phyloP scores from a whole-genome alignment of 2,113 vertebrate species.

The Triplophysa siluroides region DNA sequence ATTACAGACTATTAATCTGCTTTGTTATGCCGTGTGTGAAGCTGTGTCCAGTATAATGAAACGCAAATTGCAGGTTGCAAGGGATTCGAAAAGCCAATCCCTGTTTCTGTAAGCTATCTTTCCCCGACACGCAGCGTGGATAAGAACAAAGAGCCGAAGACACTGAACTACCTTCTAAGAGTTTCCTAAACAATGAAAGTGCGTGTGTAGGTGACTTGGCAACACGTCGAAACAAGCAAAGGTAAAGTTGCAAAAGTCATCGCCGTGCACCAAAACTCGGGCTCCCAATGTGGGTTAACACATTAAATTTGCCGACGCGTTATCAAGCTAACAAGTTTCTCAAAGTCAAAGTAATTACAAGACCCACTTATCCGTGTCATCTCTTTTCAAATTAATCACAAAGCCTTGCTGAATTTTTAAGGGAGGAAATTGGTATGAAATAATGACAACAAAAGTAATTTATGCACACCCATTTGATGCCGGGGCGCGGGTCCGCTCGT shows the following conservation, averaged over 20 bases:
- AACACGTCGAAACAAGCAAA: conserved; percentile 33
- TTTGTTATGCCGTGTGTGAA: conserved; percentile 45
- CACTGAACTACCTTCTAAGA: background rate
- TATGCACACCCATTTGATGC: conserved; percentile 67
- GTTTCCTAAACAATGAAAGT: background rate
- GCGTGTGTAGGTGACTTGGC: background rate
- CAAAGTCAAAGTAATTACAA: conserved; percentile 41
- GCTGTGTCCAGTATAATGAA: conserved; percentile 36
- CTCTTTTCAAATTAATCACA: conserved; percentile 26
- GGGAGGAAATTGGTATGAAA: background rate
- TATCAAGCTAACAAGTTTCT: conserved; percentile 11
- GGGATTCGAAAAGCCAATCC: conserved; percentile 17
- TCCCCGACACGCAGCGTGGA: conserved; percentile 7
- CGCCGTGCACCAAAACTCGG: background rate
- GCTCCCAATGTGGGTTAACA: background rate
- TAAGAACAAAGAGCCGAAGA: conserved; percentile 33
- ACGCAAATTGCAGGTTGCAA: conserved; percentile 31
- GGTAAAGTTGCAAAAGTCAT: background rate
- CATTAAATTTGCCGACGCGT: background rate
- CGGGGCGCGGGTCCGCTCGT: conserved; percentile 64
- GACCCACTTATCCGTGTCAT: conserved; percentile 34
- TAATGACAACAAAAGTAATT: conserved; percentile 52
- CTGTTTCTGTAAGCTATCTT: conserved; percentile 35
- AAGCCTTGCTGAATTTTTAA: conserved; percentile 16
- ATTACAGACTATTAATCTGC: conserved; percentile 55